Evolutionary conservation across 2,888 invertebrate species (phyloP), one percentile per base, ranked within the genome.

Genomic region (Athalia circularis): DNA sequence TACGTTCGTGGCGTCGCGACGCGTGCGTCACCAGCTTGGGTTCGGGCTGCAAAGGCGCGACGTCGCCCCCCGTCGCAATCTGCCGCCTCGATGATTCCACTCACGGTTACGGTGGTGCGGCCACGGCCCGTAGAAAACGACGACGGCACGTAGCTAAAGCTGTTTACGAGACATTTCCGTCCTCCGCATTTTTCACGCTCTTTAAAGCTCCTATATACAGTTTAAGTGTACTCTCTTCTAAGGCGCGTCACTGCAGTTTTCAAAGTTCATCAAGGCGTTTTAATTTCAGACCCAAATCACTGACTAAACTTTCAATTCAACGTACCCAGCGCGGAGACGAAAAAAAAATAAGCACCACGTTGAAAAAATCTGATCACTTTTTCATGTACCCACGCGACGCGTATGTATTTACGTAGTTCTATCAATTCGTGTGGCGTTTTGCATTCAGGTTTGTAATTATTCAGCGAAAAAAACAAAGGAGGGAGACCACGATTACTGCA

Each of bases 71-170:
- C 72, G 57, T 57, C 72, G 62, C 52, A 75, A 75, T 75, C 75
- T 75, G 61, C 75, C 75, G 50, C 62, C 75, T 75, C 75, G 75
- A 75, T 57, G 64, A 61, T 75, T 75, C 62, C 59, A 59, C 72
- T 72, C 72, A 59, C 59, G 57, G 59, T 72, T n/a, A 72, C 72
- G 72, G 59, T 59, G 43, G 62, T 45, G 64, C 54, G 68, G 68
- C 68, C 68, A 68, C 50, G 68, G 43, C 0, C 52, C 50, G 54
- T 47, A 45, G 72, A 59, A 15, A 61, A 59, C 54, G 54, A 54
- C 54, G 54, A 54, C 54, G 54, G n/a, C 54, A n/a, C 8, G 9
- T 8, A 54, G 9, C 9, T n/a, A 54, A n/a, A 11, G n/a, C 48
- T 59, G 57, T 59, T 72, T 59, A 59, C 59, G 8, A 13, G 13